Evolutionary conservation across 2,888 invertebrate genomes (phyloP).

Genomic region (Drosophila buzzatii): DNA sequence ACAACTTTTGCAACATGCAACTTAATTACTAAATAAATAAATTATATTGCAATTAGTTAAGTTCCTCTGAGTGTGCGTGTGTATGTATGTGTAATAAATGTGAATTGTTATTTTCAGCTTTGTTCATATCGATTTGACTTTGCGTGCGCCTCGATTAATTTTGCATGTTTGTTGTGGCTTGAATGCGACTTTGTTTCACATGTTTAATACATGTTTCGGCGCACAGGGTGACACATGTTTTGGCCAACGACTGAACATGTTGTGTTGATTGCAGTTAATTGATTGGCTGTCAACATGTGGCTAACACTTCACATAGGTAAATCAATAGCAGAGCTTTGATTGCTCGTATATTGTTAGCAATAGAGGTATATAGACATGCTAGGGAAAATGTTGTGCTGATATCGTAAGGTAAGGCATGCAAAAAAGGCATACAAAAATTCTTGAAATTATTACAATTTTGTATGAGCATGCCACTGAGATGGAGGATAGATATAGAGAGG

Average conservation of each 20-base stretch:
- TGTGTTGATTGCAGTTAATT: neutral
- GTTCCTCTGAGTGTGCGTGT: conserved; percentile 16
- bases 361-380: neutral
- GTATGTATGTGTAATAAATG: neutral
- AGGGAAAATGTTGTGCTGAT: neutral
- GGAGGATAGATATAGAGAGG: no score
- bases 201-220: neutral
- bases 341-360: neutral
- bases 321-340: neutral
- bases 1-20: conserved; percentile 61
- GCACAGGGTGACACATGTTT: conserved; percentile 11
- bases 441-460: no score
- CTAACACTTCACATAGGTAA: neutral
- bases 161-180: conserved; percentile 17
- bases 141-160: conserved; percentile 15
- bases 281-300: conserved; percentile 6
- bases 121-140: conserved; percentile 23
- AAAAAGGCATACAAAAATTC: no score
- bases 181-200: neutral
- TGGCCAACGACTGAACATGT: neutral
- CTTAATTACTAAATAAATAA: conserved; percentile 78
- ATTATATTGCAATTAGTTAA: conserved; percentile 72
- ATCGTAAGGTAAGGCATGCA: no score
- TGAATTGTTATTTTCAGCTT: conserved; percentile 11
- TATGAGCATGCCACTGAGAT: no score